Evolutionary conservation across 2,113 vertebrate genomes (phyloP).

Genomic region (Tamias sibiricus): DNA sequence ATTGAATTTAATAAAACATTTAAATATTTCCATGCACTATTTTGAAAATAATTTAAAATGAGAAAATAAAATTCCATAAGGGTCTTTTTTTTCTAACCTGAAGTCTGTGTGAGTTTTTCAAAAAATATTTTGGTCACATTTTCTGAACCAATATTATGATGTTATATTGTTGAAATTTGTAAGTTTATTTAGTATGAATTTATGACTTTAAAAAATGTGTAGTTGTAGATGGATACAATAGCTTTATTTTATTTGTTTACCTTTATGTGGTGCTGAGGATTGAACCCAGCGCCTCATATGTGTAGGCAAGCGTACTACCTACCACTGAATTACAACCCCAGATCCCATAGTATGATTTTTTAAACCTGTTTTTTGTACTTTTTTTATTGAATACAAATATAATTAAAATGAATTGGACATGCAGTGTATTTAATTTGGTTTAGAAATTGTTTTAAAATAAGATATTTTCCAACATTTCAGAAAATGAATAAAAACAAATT

Average conservation of each 20-base stretch:
- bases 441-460: not conserved
- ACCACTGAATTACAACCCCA: too few relatives aligned
- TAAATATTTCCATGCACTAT: not conserved
- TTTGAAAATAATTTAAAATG: not conserved
- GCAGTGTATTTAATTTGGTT: not conserved
- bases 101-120: not conserved
- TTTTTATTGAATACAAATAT: not conserved
- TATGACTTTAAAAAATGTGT: not conserved
- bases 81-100: not conserved
- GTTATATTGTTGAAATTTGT: not conserved
- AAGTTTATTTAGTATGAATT: not conserved
- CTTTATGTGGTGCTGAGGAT: too few relatives aligned
- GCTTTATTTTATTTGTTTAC: too few relatives aligned
- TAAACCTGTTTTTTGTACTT: not conserved
- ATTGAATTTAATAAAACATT: not conserved
- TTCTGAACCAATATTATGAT: not conserved
- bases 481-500: not conserved
- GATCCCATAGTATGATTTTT: not conserved
- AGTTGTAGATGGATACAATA: too few relatives aligned
- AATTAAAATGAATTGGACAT: not conserved
- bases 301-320: too few relatives aligned
- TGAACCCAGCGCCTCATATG: too few relatives aligned
- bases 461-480: not conserved
- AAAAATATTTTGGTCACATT: not conserved
- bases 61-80: not conserved